phyloP scores from a whole-genome alignment of 2,113 vertebrate genomes.

The Etia nguti region DNA sequence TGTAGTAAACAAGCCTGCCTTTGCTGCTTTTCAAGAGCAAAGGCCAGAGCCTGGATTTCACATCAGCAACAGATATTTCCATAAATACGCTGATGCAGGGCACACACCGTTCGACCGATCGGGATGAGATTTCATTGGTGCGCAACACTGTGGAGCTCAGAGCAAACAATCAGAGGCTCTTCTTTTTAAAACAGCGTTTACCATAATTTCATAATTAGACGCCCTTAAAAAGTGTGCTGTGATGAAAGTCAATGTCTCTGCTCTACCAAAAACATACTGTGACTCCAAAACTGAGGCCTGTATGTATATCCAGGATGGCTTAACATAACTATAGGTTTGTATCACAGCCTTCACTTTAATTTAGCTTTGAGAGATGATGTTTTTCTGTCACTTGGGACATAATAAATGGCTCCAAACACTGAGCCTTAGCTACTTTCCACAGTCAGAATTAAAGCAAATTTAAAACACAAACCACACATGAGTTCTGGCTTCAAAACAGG shows the following conservation, averaged over 20 bases:
- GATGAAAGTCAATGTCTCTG: not conserved
- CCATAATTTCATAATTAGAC: not conserved
- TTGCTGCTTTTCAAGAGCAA: not conserved
- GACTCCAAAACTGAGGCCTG: not conserved
- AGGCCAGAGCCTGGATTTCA: conserved; percentile 19
- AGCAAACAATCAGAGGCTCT: not conserved
- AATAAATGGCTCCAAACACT: not conserved
- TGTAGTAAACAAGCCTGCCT: conserved; percentile 10
- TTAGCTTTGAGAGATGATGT: not conserved
- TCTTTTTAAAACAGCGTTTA: not conserved
- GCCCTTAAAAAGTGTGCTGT: not conserved
- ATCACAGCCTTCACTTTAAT: not conserved
- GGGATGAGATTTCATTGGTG: not conserved
- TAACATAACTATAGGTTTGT: not conserved
- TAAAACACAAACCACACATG: not conserved
- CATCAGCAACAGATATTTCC: not conserved
- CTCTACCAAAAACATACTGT: not conserved
- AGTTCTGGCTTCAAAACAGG: not conserved
- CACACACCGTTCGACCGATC: not conserved
- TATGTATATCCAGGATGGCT: not conserved
- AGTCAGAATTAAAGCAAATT: not conserved
- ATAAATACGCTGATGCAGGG: not conserved
- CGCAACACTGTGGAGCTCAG: not conserved
- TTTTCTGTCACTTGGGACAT: not conserved
- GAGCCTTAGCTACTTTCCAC: not conserved